Evolutionary conservation across 2,797 vertebrate genomes (phyloP).

Genomic region (Falco peregrinus): DNA sequence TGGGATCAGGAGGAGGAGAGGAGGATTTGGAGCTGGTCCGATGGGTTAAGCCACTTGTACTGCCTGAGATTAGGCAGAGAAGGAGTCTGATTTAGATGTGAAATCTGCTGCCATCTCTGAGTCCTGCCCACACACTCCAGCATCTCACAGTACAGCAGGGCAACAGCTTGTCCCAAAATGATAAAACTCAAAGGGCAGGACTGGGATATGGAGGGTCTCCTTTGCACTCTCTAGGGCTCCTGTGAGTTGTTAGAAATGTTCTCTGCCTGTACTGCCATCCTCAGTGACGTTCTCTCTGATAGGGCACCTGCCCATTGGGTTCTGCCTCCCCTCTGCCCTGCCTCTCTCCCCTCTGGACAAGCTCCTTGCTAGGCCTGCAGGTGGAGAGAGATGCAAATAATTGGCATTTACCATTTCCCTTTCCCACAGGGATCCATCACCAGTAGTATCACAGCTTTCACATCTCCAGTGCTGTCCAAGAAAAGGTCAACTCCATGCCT

Average conservation of each 20-base stretch:
- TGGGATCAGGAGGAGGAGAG: slow-evolving; percentile 28
- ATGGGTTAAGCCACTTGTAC: slow-evolving; percentile 60
- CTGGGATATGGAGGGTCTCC: neutral
- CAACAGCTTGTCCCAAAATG: neutral
- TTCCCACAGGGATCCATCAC: neutral
- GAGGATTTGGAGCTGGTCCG: slow-evolving; percentile 42
- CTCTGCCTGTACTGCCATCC: neutral
- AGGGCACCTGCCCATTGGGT: rapidly evolving
- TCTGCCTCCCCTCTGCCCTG: neutral
- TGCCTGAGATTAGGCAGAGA: neutral
- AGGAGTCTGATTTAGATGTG: slow-evolving; percentile 9
- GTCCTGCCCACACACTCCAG: neutral
- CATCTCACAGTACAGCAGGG: neutral
- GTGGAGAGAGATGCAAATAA: neutral
- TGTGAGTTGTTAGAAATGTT: neutral
- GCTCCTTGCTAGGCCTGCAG: neutral
- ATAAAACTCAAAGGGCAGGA: neutral
- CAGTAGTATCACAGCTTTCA: neutral
- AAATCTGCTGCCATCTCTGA: neutral
- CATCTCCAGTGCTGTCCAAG: neutral
- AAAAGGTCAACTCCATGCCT: neutral
- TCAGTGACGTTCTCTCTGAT: neutral
- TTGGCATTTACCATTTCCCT: neutral
- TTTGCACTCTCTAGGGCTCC: neutral
- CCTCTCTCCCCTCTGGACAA: neutral